A percentile compares a stretch with the other conserved stretches of the same genome.
Evolutionary conservation across 64 coral and sea anemone genomes (phyloP).

Genomic region (Porites lutea): DNA sequence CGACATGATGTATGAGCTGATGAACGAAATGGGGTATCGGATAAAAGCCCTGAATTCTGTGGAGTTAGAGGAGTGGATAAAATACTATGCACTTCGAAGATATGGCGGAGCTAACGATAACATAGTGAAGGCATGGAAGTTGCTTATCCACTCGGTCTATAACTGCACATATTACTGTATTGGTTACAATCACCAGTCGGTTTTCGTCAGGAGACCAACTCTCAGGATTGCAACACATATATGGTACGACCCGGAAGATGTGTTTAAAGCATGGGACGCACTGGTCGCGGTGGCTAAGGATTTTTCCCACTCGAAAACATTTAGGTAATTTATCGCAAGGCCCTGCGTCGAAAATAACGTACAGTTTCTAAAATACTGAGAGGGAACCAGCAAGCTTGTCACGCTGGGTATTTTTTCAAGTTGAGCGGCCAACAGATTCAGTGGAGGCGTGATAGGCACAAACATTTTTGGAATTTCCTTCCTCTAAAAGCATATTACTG

Average conservation of each 20-base stretch:
- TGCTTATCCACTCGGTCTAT: neutral
- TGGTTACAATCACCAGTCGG: conserved; percentile 1
- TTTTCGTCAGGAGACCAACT: conserved; percentile 70
- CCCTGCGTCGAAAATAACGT: too few relatives aligned
- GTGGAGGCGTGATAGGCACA: too few relatives aligned
- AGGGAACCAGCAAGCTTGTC: too few relatives aligned
- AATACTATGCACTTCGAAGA: conserved; percentile 66
- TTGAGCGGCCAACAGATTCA: too few relatives aligned
- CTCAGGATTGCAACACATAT: conserved; percentile 35
- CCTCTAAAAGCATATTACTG: too few relatives aligned
- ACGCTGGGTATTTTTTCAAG: too few relatives aligned
- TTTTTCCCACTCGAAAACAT: conserved; percentile 64
- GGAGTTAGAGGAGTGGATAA: conserved; percentile 63
- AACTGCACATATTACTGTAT: too few relatives aligned
- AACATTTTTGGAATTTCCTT: too few relatives aligned
- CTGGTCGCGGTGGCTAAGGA: conserved; percentile 39
- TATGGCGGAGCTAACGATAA: conserved; percentile 55
- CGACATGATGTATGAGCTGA: conserved; percentile 92
- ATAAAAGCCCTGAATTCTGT: conserved; percentile 13
- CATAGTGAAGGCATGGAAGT: conserved; percentile 67
- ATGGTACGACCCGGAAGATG: conserved; percentile 79
- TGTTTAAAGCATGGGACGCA: conserved; percentile 78
- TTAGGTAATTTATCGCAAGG: conserved; percentile 42
- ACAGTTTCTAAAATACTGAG: too few relatives aligned
- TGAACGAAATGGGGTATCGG: conserved; percentile 98